Evolutionary conservation across 1,140 invertebrate species (phyloP).

Genomic region (Zaprionus gabonicus): DNA sequence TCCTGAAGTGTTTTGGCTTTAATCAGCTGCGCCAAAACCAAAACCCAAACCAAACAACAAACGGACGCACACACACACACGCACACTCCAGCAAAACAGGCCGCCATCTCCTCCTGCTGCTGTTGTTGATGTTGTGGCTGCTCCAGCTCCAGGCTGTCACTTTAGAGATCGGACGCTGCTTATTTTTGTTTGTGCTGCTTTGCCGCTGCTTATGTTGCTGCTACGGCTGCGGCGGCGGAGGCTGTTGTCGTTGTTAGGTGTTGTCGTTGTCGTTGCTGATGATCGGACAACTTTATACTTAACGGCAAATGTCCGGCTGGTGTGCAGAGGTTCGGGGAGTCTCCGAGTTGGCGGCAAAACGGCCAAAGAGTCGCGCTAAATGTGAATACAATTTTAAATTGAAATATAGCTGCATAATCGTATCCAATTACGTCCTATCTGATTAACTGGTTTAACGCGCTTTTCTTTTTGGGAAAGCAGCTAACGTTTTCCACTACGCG

Average conservation of each 20-base stretch:
- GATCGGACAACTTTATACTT: slow-evolving; percentile 21
- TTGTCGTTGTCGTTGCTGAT: slow-evolving; percentile 20
- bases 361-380: slow-evolving; percentile 1
- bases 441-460: slow-evolving; percentile 66
- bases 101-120: slow-evolving; percentile 10
- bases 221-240: not conserved
- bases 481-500: slow-evolving; percentile 35
- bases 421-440: slow-evolving; percentile 72
- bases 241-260: slow-evolving; percentile 21
- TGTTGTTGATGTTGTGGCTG: not conserved
- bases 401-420: slow-evolving; percentile 75
- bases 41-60: slow-evolving; percentile 55
- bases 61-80: slow-evolving; percentile 28
- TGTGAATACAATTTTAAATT: slow-evolving; percentile 37
- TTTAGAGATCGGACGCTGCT: slow-evolving; percentile 18
- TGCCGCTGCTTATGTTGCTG: not conserved
- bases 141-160: slow-evolving; percentile 16
- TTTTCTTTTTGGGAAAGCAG: slow-evolving; percentile 68
- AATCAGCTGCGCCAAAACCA: slow-evolving; percentile 50
- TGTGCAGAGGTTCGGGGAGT: not conserved
- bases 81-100: slow-evolving; percentile 29
- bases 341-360: slow-evolving; percentile 22
- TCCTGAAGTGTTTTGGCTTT: slow-evolving; percentile 68
- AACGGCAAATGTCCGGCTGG: slow-evolving; percentile 4
- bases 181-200: slow-evolving; percentile 23